Conservation (phyloP, 2,113 vertebrate species). For the Hemichromis elongatus region DNA sequence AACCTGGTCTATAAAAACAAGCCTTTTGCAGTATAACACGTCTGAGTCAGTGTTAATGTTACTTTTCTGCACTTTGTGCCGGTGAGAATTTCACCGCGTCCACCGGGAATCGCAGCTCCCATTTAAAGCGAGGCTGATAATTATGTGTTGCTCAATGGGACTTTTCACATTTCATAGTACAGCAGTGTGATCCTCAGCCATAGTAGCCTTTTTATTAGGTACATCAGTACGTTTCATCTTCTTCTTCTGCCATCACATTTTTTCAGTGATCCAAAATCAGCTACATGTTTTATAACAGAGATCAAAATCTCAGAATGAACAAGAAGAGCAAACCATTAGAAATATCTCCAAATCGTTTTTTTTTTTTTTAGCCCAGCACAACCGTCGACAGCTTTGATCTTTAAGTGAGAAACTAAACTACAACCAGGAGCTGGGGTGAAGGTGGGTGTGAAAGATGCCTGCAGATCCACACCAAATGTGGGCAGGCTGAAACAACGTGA, state of each 20-base stretch:
- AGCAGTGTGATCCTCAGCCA: neutral
- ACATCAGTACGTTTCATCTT: neutral
- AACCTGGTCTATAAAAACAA: accelerated
- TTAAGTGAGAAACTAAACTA: neutral
- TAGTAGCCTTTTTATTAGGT: neutral
- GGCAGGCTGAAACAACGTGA: neutral
- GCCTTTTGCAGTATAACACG: neutral
- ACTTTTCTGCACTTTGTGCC: neutral
- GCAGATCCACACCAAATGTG: neutral
- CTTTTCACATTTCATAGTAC: neutral
- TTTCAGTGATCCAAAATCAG: neutral
- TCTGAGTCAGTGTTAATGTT: neutral
- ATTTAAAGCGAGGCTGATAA: neutral
- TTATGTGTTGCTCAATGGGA: neutral
- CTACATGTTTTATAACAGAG: neutral
- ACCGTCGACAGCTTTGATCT: neutral
- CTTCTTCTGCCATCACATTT: neutral
- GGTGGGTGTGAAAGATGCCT: neutral
- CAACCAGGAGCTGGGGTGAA: neutral
- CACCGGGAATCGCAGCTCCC: accelerated
- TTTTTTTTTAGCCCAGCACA: neutral
- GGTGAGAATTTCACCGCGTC: neutral
- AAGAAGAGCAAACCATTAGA: neutral
- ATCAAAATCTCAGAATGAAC: neutral
- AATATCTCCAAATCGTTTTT: neutral